Base-by-base conservation (phyloP, 2,888 invertebrate species). In the Agelastica alni region DNA sequence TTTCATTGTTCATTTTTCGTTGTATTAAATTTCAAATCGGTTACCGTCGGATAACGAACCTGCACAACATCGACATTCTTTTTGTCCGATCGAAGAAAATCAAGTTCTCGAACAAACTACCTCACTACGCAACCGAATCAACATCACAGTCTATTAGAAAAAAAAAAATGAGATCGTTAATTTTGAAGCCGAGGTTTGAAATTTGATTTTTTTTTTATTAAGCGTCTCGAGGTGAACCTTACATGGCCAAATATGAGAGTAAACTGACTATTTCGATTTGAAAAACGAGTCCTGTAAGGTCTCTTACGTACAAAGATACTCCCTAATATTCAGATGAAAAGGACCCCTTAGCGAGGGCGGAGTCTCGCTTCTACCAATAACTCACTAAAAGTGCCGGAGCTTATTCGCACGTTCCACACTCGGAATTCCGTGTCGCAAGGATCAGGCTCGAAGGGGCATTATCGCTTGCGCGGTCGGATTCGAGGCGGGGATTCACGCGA, bases 351-450 rank as follows among this genome's bases (percentile, higher is more conserved):
- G 64, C 62, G 49, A 52, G 62, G 75, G 74, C 73, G 78, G 78
- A 75, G 77, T 78, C 78, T 77, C 76, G 78, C 78, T 80, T 79
- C 80, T 79, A 81, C 84, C 84, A 83, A 84, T 84, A 81, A 78
- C 53, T 53, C 42, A 46, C 60, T 79, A 80, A 80, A 80, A 79
- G 78, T 79, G 79, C n/a, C 79, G 78, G 79, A 79, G 79, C 80
- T 80, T 76, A 82, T 83, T 82, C 82, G 83, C 79, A 56, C 63
- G 43, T 6, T 34, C 36, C 30, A 6, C 16, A 36, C 41, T 31
- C 58, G 75, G 64, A 75, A 77, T 78, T 78, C 70, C 77, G 79
- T 79, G 78, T 79, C 62, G 44, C 62, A 56, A 49, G 37, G 43
- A 58, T 63, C 55, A 59, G 59, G 60, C 46, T 57, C 44, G 51